A percentile compares a stretch with the other conserved stretches of the same genome.
Conservation (phyloP, 2,888 invertebrate genomes). For the Linnaemya tessellans region DNA sequence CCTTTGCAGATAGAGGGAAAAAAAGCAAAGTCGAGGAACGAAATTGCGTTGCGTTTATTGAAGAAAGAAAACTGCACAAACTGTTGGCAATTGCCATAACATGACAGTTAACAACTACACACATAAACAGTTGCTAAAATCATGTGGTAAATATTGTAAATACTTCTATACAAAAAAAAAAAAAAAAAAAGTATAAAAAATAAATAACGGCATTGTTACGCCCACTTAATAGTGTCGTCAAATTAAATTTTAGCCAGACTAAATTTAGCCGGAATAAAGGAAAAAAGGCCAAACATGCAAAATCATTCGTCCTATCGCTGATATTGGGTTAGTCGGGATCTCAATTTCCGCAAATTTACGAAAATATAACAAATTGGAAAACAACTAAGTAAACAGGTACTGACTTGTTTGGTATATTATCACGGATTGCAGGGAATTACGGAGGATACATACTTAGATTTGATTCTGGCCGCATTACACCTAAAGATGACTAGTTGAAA, state of each 20-base stretch:
- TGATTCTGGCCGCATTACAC: too few relatives aligned
- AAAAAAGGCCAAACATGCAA: slow-evolving; percentile 69
- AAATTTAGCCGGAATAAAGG: slow-evolving; percentile 59
- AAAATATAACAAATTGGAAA: too few relatives aligned
- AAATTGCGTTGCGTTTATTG: slow-evolving; percentile 66
- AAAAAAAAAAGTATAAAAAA: slow-evolving; percentile 22
- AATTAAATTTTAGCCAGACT: slow-evolving; percentile 70
- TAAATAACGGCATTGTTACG: slow-evolving; percentile 68
- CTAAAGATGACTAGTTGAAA: too few relatives aligned
- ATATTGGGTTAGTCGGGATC: slow-evolving; percentile 28
- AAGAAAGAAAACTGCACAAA: neutral
- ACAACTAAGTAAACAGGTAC: too few relatives aligned
- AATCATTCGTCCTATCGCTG: slow-evolving; percentile 15
- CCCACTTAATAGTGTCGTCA: slow-evolving; percentile 73
- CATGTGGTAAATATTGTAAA: slow-evolving; percentile 34
- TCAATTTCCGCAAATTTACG: neutral
- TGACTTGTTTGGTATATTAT: too few relatives aligned
- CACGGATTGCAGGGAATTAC: too few relatives aligned
- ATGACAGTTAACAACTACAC: slow-evolving; percentile 62
- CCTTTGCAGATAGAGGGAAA: slow-evolving; percentile 44
- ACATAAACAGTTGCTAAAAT: slow-evolving; percentile 12
- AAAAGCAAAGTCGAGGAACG: neutral
- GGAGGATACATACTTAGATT: too few relatives aligned
- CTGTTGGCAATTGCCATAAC: slow-evolving; percentile 67
- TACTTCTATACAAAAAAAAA: slow-evolving; percentile 14